Percentiles rank a stretch among this genome's conserved stretches.
phyloP scores from a whole-genome alignment of 1,140 invertebrate species.

The Drosophila fuyamai region DNA sequence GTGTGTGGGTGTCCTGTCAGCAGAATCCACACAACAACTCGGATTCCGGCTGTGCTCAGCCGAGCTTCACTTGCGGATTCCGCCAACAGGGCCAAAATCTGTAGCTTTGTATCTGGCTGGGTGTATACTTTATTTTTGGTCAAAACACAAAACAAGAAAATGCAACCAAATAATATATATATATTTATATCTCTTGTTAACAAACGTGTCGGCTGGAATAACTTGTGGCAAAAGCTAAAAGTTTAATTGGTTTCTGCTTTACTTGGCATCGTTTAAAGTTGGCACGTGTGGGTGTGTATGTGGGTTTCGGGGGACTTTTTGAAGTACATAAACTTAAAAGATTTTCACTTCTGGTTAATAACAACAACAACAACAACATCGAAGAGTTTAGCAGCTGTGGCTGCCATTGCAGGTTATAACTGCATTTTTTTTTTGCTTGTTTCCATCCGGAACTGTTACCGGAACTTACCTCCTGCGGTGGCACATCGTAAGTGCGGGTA shows the following conservation, averaged over 20 bases:
- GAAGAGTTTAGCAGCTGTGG: slow-evolving; percentile 16
- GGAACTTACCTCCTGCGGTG: slow-evolving; percentile 94
- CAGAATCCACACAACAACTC: slow-evolving; percentile 67
- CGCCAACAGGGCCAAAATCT: slow-evolving; percentile 36
- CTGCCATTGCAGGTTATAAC: slow-evolving; percentile 25
- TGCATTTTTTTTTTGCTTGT: slow-evolving; percentile 8
- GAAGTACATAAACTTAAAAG: slow-evolving; percentile 49
- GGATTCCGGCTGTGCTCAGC: slow-evolving; percentile 47
- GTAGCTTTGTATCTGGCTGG: slow-evolving; percentile 16
- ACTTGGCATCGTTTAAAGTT: slow-evolving; percentile 58
- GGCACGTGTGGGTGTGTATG: slow-evolving; percentile 21
- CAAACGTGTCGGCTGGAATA: slow-evolving; percentile 56
- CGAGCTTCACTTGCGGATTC: slow-evolving; percentile 35
- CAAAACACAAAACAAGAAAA: slow-evolving; percentile 44
- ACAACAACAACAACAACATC: slow-evolving; percentile 54
- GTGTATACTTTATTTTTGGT: slow-evolving; percentile 40
- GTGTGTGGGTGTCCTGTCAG: slow-evolving; percentile 51
- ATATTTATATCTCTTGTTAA: slow-evolving; percentile 30
- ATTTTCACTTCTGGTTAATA: slow-evolving; percentile 45
- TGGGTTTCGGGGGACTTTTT: slow-evolving; percentile 27
- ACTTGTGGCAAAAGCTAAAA: slow-evolving; percentile 72
- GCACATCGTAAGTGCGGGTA: slow-evolving; percentile 96
- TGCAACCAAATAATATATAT: slow-evolving; percentile 44
- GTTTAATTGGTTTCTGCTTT: slow-evolving; percentile 66
- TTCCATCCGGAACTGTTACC: slow-evolving; percentile 29